These are phyloP conservation scores for Psammodynastes pulverulentus DNA, from an alignment of 2,113 vertebrate species.

Conservation along the genomic window DNA sequence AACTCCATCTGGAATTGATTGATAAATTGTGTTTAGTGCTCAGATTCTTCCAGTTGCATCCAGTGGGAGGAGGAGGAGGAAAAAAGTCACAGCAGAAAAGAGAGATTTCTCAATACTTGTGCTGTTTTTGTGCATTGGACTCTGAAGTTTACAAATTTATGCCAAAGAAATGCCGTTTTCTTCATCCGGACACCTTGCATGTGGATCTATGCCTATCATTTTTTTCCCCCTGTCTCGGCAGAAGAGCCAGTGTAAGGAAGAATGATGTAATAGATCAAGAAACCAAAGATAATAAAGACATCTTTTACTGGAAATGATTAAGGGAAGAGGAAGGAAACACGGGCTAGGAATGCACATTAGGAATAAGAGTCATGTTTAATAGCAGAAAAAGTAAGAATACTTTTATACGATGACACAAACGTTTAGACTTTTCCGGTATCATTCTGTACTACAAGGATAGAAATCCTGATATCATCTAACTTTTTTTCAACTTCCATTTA, in stretches of 20 bases:
- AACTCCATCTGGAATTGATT: conserved; percentile 3
- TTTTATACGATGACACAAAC: background rate
- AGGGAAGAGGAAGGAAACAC: background rate
- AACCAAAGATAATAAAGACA: background rate
- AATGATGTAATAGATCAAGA: background rate
- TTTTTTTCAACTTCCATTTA: background rate
- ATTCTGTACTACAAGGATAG: background rate
- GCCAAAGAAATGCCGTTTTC: background rate
- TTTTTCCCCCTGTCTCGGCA: background rate
- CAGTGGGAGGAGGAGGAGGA: conserved; percentile 5
- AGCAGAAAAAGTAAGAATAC: background rate
- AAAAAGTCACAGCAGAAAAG: background rate
- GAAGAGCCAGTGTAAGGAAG: background rate
- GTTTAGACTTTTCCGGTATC: background rate
- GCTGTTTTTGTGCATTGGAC: background rate
- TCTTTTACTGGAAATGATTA: background rate
- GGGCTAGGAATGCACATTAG: background rate
- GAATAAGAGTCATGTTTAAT: background rate
- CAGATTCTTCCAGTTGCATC: conserved; percentile 9
- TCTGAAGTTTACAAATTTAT: background rate
- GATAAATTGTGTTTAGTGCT: rapidly evolving
- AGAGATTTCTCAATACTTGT: background rate
- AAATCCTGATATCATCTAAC: background rate
- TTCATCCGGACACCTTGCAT: background rate
- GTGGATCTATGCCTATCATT: background rate